These are phyloP conservation scores for Mimas tiliae DNA, from an alignment of 2,888 invertebrate species.

Conservation along the genomic window DNA sequence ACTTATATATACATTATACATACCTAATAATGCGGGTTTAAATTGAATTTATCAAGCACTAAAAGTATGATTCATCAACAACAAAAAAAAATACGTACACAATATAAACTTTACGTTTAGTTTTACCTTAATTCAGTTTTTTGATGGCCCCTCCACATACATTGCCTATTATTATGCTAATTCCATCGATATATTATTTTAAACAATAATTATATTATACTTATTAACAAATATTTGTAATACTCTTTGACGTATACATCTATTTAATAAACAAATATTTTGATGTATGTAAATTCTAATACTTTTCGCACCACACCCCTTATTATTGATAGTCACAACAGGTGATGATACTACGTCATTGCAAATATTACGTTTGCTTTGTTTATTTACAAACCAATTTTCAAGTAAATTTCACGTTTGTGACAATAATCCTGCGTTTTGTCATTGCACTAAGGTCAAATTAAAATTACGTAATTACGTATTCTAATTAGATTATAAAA, in stretches of 20 bases:
- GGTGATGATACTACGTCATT: neutral
- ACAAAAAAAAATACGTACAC: neutral
- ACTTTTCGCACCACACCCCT: slow-evolving; percentile 4
- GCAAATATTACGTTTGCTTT: neutral
- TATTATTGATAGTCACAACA: neutral
- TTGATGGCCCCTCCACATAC: neutral
- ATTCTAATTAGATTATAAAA: too few species aligned
- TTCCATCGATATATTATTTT: too few species aligned
- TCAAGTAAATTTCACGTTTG: neutral
- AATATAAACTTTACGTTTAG: too few species aligned
- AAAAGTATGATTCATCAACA: too few species aligned
- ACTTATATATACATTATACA: neutral
- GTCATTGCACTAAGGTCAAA: too few species aligned
- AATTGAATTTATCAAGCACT: too few species aligned
- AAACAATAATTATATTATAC: too few species aligned
- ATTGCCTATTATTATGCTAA: neutral
- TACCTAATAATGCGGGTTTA: too few species aligned
- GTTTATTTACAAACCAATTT: slow-evolving; percentile 5
- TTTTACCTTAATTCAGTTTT: neutral
- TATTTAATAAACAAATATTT: neutral
- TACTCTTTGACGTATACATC: neutral
- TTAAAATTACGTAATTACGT: too few species aligned
- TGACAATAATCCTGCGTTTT: neutral
- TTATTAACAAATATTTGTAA: neutral
- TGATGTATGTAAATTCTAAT: neutral